Conservation (phyloP, 2,113 vertebrate species). For the Ailuropoda melanoleuca region DNA sequence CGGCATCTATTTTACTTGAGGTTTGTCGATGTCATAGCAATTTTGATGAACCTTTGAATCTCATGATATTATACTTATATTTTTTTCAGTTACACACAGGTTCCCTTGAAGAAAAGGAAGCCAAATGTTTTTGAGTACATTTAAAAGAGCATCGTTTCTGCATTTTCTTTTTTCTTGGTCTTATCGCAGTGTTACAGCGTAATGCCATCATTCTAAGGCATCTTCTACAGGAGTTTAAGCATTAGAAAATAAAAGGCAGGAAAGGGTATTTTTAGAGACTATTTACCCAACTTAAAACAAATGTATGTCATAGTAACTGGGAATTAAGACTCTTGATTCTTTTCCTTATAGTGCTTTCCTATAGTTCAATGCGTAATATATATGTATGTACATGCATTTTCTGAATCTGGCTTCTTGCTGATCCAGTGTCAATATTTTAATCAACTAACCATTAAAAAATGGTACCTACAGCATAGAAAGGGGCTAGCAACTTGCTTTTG, state of each 20-base stretch:
- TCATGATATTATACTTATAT: not conserved
- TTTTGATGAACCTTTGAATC: conserved; percentile 36
- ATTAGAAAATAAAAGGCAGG: not conserved
- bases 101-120: conserved; percentile 41
- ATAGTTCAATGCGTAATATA: not conserved
- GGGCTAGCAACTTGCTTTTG: conserved; percentile 10
- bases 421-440: conserved; percentile 13
- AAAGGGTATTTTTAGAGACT: not conserved
- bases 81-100: not conserved
- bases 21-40: not conserved
- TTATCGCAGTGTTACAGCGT: not conserved
- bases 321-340: not conserved
- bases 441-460: conserved; percentile 30
- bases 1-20: not conserved
- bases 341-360: not conserved
- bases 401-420: not conserved
- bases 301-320: not conserved
- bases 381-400: not conserved
- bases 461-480: not conserved
- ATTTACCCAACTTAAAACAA: conserved; percentile 24
- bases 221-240: not conserved
- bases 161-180: not conserved
- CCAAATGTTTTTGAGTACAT: not conserved
- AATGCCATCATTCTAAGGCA: not conserved
- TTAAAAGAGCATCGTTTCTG: not conserved